Evolutionary conservation across 2,797 vertebrate species (phyloP).

Genomic region (Clarias fuscus): DNA sequence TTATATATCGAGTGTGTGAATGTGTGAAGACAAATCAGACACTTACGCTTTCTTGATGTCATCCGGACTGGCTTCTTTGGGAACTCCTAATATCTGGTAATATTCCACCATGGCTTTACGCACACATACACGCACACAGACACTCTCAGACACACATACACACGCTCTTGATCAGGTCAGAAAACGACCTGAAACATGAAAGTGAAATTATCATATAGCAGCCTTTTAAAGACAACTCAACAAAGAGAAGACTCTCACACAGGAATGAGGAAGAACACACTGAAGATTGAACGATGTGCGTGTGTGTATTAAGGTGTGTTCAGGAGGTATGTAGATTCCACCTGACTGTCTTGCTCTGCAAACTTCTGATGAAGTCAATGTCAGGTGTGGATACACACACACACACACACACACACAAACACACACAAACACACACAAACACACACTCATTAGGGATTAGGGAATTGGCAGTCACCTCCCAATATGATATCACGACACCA

Average conservation of each 20-base stretch:
- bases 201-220: neutral
- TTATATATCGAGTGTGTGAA: neutral
- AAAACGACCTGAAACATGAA: neutral
- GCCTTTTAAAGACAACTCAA: neutral
- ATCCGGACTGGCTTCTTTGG: slow-evolving; percentile 81
- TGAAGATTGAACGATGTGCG: neutral
- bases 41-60: slow-evolving; percentile 98
- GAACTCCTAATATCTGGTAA: slow-evolving; percentile 89
- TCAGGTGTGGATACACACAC: neutral
- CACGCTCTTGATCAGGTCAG: neutral
- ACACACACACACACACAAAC: neutral
- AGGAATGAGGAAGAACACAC: neutral
- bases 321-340: neutral
- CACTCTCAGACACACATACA: neutral
- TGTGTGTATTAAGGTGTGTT: neutral
- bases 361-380: neutral
- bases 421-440: neutral
- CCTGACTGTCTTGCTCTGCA: neutral
- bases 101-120: slow-evolving; percentile 86
- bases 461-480: no score
- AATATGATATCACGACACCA: no score
- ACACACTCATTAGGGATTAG: neutral
- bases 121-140: neutral
- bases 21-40: neutral
- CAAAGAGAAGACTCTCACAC: neutral